phyloP scores from a whole-genome alignment of 92 coral and sea anemone genomes.

The Phymanthus crucifer region DNA sequence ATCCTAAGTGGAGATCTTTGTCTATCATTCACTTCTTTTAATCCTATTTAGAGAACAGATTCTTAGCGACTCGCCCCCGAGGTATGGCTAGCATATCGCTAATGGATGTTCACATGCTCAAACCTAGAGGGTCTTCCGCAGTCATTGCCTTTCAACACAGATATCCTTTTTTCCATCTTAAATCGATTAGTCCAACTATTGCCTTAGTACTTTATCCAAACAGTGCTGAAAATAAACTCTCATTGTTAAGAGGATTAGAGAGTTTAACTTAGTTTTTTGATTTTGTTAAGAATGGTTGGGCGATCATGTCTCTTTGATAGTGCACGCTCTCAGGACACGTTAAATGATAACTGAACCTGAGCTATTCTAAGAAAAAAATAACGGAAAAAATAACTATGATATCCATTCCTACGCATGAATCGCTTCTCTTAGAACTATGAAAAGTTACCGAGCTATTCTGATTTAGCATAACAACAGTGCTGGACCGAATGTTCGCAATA shows the following conservation, averaged over 20 bases:
- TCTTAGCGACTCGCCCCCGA: not conserved
- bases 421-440: too few species aligned
- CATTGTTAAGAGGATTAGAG: not conserved
- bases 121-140: not conserved
- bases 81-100: not conserved
- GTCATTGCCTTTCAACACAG: not conserved
- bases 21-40: not conserved
- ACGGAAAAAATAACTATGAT: too few species aligned
- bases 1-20: not conserved
- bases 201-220: not conserved
- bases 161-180: not conserved
- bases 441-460: too few species aligned
- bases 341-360: not conserved
- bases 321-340: not conserved
- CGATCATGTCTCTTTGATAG: not conserved
- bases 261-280: not conserved
- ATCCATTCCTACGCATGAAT: too few species aligned
- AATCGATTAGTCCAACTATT: conserved; percentile 1
- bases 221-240: not conserved
- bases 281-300: not conserved
- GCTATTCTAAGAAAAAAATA: not conserved
- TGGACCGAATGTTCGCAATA: too few species aligned
- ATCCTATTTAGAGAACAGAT: not conserved
- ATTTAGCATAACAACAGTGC: too few species aligned
- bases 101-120: not conserved